A percentile compares a stretch with the other conserved stretches of the same genome.
Conservation (phyloP, 2,888 invertebrate species). For the Eudiplozoon nipponicum region DNA sequence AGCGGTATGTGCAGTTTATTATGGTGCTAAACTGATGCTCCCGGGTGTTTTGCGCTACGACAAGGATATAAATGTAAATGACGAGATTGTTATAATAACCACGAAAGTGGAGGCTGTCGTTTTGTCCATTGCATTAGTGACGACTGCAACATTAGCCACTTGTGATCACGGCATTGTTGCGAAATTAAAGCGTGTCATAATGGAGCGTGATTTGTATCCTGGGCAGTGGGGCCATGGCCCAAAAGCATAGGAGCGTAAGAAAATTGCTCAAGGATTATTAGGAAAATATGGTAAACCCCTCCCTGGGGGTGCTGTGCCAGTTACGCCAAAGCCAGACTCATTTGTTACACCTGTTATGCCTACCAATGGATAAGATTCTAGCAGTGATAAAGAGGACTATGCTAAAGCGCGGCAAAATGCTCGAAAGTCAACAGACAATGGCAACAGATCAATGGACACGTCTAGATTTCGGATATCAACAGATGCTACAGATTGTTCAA, state of each 20-base stretch:
- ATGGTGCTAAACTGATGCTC: slow-evolving; percentile 79
- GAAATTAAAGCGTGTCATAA: slow-evolving; percentile 81
- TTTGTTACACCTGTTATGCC: too few species aligned
- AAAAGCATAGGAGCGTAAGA: slow-evolving; percentile 39
- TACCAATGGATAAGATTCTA: too few species aligned
- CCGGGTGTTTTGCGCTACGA: slow-evolving; percentile 82
- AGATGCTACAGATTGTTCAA: too few species aligned
- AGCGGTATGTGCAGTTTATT: slow-evolving; percentile 75
- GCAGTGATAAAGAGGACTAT: too few species aligned
- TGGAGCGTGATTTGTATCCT: slow-evolving; percentile 92
- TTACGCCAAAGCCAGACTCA: too few species aligned
- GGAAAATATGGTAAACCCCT: slow-evolving; percentile 83
- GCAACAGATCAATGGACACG: too few species aligned
- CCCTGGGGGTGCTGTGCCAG: too few species aligned
- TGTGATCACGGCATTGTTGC: slow-evolving; percentile 90
- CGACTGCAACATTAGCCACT: slow-evolving; percentile 73
- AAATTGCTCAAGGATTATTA: slow-evolving; percentile 57
- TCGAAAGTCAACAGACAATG: too few species aligned
- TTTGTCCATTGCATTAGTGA: slow-evolving; percentile 54
- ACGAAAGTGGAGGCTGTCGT: slow-evolving; percentile 48
- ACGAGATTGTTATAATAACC: slow-evolving; percentile 80
- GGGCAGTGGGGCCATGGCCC: slow-evolving; percentile 91
- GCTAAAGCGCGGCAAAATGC: too few species aligned
- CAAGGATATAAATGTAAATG: slow-evolving; percentile 74
- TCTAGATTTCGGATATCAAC: too few species aligned